Conservation (phyloP, 2,113 vertebrate species). For the Uria aalge region DNA sequence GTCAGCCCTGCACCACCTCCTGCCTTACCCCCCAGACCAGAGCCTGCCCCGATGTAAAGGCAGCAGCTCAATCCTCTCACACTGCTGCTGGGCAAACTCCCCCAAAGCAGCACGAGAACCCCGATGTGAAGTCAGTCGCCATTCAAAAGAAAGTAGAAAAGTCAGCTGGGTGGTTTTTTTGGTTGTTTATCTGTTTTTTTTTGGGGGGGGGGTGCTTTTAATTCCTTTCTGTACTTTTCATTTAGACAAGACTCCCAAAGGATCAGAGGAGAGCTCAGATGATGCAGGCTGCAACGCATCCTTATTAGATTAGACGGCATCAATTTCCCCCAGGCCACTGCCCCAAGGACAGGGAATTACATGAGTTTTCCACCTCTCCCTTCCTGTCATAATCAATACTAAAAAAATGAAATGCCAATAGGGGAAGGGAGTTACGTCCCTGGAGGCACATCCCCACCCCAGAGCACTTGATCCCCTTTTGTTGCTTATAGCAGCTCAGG, state of each 20-base stretch:
- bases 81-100: neutral
- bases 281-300: neutral
- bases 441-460: neutral
- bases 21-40: neutral
- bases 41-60: neutral
- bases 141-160: neutral
- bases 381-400: neutral
- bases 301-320: constrained; percentile 15
- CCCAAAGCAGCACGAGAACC: neutral
- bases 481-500: neutral
- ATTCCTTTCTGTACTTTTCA: neutral
- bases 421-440: neutral
- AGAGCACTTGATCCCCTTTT: neutral
- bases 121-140: neutral
- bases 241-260: neutral
- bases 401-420: neutral
- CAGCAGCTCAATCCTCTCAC: neutral
- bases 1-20: neutral
- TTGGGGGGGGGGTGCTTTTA: neutral
- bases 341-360: constrained; percentile 14
- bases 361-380: constrained; percentile 22
- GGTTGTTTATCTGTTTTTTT: neutral
- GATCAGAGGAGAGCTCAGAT: neutral
- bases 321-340: neutral
- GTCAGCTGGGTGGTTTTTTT: neutral